A percentile compares a stretch with the other conserved stretches of the same genome.
Conservation (phyloP, 1,140 invertebrate species). For the Lepidurus apus region DNA sequence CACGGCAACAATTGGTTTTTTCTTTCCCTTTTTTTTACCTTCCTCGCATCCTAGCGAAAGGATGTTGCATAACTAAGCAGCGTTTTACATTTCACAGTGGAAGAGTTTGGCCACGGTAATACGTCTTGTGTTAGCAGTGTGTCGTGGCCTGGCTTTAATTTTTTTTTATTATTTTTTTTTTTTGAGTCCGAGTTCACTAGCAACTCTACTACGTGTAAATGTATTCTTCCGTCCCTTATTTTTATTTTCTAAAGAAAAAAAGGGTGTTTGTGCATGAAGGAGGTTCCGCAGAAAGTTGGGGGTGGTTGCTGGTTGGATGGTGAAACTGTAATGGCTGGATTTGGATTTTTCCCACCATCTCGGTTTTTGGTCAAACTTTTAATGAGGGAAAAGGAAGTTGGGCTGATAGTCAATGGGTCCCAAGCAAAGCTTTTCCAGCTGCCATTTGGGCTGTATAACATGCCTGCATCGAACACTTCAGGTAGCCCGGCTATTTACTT, state of each 20-base stretch:
- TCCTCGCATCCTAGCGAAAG: background rate
- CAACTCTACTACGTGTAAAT: too few species aligned
- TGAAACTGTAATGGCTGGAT: background rate
- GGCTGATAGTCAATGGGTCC: background rate
- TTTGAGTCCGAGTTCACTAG: background rate
- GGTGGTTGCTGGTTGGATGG: background rate
- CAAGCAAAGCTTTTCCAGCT: background rate
- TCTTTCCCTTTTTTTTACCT: background rate
- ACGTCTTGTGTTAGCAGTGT: background rate
- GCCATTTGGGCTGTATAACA: background rate
- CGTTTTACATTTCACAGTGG: background rate
- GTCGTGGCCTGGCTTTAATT: background rate
- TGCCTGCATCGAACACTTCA: background rate
- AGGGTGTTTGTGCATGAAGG: background rate
- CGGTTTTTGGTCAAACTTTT: background rate
- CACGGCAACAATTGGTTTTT: conserved; percentile 11
- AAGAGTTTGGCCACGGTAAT: background rate
- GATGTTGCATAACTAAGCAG: background rate
- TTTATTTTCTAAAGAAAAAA: too few species aligned
- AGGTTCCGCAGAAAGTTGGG: background rate
- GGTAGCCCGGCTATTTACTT: conserved; percentile 15
- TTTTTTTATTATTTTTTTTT: background rate
- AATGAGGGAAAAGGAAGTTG: conserved; percentile 20
- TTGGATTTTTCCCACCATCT: background rate
- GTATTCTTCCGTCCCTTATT: too few species aligned